phyloP scores from a whole-genome alignment of 2,888 invertebrate genomes.

The Nasonia oneida region DNA sequence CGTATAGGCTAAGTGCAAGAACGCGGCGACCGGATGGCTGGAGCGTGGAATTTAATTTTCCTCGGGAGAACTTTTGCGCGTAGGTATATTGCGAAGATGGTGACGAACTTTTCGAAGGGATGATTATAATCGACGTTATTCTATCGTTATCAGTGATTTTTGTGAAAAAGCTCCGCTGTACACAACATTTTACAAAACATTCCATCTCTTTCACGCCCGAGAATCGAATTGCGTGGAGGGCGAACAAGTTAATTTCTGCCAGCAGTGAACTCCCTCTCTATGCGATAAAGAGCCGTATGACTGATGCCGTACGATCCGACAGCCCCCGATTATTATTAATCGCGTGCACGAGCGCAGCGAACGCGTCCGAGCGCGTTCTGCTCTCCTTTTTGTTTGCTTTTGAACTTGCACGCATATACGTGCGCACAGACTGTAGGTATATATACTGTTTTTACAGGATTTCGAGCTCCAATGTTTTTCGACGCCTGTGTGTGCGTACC shows the following conservation, averaged over 20 bases:
- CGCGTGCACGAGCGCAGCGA: background rate
- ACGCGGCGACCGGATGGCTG: background rate
- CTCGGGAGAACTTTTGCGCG: slow-evolving; percentile 47
- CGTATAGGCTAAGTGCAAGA: slow-evolving; percentile 41
- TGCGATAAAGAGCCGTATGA: background rate
- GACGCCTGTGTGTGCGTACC: background rate
- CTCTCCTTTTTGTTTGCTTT: background rate
- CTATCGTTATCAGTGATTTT: background rate
- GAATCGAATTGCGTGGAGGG: too few relatives aligned
- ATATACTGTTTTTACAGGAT: background rate
- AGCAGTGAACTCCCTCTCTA: background rate
- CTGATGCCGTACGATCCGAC: background rate
- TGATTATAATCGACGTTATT: background rate
- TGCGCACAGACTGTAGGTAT: background rate
- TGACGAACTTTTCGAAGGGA: background rate
- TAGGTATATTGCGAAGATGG: slow-evolving; percentile 8
- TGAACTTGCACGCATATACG: background rate
- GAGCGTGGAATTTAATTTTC: slow-evolving; percentile 54
- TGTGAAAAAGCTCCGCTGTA: background rate
- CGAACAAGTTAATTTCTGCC: background rate
- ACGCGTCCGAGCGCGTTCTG: background rate
- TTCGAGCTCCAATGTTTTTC: background rate
- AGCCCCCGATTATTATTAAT: background rate
- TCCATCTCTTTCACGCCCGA: too few relatives aligned
- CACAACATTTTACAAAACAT: too few relatives aligned